Percentiles rank a stretch among this genome's conserved stretches.
Conservation (phyloP, 2,113 vertebrate species). For the Cyanocitta stelleri region DNA sequence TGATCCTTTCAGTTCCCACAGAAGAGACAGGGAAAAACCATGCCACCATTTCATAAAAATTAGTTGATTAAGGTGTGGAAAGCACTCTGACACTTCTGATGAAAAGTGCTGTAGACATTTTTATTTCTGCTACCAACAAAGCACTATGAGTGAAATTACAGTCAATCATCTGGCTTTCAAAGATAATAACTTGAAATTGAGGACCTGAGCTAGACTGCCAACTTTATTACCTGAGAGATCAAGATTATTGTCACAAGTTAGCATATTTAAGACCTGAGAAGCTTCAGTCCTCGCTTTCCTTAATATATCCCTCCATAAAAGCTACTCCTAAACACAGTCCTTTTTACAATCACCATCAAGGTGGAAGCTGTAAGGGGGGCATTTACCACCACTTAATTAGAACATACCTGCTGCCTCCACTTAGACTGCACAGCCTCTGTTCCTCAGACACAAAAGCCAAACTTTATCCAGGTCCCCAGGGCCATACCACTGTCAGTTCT, state of each 20-base stretch:
- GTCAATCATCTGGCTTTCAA: constrained; percentile 33
- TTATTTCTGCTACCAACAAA: constrained; percentile 25
- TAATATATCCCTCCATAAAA: constrained; percentile 30
- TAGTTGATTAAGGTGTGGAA: constrained; percentile 16
- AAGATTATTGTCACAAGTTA: constrained; percentile 18
- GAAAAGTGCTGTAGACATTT: constrained; percentile 8
- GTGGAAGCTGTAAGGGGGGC: not conserved
- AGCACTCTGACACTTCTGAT: constrained; percentile 13
- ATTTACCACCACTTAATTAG: not conserved
- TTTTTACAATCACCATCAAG: not conserved
- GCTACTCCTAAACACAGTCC: not conserved
- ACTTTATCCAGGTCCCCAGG: not conserved
- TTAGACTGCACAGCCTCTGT: not conserved
- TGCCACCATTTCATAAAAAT: not conserved
- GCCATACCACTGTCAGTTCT: not conserved
- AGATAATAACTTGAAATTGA: constrained; percentile 28
- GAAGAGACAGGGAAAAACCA: not conserved
- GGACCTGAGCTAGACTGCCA: not conserved
- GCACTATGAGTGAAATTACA: constrained; percentile 5
- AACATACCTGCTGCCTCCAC: not conserved
- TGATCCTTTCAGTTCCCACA: not conserved
- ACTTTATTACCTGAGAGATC: constrained; percentile 17
- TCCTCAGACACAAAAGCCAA: constrained; percentile 4
- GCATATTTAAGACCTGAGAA: constrained; percentile 29
- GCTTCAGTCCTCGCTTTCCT: not conserved